These are phyloP conservation scores for Pollenia amentaria DNA, from an alignment of 2,888 invertebrate species.

Conservation along the genomic window DNA sequence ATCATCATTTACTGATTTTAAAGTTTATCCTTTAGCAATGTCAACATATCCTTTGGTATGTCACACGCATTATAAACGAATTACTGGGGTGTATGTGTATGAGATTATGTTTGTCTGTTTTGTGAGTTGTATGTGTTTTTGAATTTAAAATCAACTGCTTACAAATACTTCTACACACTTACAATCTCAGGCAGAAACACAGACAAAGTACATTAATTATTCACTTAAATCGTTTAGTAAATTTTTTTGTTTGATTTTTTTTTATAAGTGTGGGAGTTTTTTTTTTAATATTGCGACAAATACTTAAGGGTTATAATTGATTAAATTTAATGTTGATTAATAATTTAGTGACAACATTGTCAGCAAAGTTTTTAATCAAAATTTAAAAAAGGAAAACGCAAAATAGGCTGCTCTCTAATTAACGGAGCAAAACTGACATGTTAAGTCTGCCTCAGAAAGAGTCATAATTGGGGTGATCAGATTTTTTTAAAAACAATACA, in stretches of 20 bases:
- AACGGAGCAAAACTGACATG: not conserved
- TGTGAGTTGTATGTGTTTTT: conserved; percentile 20
- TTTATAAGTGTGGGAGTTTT: conserved; percentile 21
- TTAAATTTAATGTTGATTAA: conserved; percentile 38
- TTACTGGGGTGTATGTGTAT: conserved; percentile 77
- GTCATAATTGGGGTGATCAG: no score
- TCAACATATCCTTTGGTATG: conserved; percentile 81
- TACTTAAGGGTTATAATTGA: conserved; percentile 41
- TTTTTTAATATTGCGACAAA: conserved; percentile 4
- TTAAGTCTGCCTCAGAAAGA: no score
- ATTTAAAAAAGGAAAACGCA: not conserved
- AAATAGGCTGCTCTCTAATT: not conserved
- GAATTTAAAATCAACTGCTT: conserved; percentile 39
- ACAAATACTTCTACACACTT: not conserved
- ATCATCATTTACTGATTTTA: conserved; percentile 59
- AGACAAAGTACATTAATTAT: conserved; percentile 54
- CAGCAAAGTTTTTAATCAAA: not conserved
- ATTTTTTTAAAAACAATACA: no score
- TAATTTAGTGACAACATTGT: not conserved
- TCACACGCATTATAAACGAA: conserved; percentile 83
- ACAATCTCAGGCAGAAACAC: not conserved
- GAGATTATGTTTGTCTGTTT: conserved; percentile 49
- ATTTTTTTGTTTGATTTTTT: conserved; percentile 20
- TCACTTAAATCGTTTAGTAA: conserved; percentile 68
- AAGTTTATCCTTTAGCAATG: conserved; percentile 79